phyloP scores from a whole-genome alignment of 2,113 vertebrate genomes.

The Campylomormyrus numenius region DNA sequence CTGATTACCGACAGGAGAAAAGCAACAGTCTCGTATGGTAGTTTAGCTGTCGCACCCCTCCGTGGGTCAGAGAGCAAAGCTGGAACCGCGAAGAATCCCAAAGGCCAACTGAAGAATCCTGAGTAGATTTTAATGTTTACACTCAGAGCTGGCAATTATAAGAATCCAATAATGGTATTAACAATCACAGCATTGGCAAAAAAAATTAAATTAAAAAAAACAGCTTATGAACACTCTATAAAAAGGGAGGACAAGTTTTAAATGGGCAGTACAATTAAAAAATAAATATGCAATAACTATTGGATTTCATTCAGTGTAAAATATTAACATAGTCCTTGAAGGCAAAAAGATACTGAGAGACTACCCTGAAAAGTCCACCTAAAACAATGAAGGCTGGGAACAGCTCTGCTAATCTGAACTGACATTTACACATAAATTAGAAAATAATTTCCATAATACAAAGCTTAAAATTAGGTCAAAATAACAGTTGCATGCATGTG shows the following conservation, averaged over 20 bases:
- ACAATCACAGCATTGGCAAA: slow-evolving; percentile 26
- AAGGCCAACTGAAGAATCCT: slow-evolving; percentile 25
- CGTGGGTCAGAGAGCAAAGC: background rate
- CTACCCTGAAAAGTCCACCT: background rate
- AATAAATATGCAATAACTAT: slow-evolving; percentile 60
- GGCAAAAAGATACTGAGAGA: slow-evolving; percentile 20
- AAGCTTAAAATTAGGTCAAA: slow-evolving; percentile 17
- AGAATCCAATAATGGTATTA: slow-evolving; percentile 23
- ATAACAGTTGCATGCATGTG: slow-evolving; percentile 21
- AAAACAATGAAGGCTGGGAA: slow-evolving; percentile 14
- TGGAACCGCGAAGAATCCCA: slow-evolving; percentile 22
- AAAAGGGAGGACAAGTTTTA: slow-evolving; percentile 18
- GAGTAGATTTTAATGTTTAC: slow-evolving; percentile 28
- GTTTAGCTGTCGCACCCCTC: background rate
- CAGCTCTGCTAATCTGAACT: slow-evolving; percentile 22
- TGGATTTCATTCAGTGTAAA: slow-evolving; percentile 65
- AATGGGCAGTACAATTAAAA: slow-evolving; percentile 29
- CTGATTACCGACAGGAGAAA: background rate
- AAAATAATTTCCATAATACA: slow-evolving; percentile 19
- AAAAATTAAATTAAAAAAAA: slow-evolving; percentile 17
- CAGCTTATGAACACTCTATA: slow-evolving; percentile 23
- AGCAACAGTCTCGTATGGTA: background rate
- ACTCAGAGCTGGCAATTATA: slow-evolving; percentile 24
- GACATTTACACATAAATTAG: slow-evolving; percentile 27
- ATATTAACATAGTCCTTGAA: slow-evolving; percentile 44